Conservation (phyloP, 1,140 invertebrate genomes). For the Pogonognathellus flavescens region DNA sequence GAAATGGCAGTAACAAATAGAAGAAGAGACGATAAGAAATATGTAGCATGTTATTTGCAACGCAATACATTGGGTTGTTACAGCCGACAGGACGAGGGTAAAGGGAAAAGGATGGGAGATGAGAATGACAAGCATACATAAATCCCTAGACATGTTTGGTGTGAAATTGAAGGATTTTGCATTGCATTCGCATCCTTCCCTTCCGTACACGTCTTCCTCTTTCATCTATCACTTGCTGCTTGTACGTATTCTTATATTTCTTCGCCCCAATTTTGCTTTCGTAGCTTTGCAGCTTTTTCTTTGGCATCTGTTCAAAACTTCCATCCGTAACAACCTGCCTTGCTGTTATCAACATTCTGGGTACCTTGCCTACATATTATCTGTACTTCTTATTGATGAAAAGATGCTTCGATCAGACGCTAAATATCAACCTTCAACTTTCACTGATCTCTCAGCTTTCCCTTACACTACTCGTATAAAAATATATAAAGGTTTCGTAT, state of each 20-base stretch:
- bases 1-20: no score
- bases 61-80: background rate
- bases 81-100: background rate
- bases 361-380: no score
- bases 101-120: background rate
- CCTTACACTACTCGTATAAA: background rate
- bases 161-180: constrained; percentile 52
- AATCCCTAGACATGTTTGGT: constrained; percentile 36
- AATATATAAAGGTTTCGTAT: background rate
- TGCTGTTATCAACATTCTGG: background rate
- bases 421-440: background rate
- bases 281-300: constrained; percentile 16
- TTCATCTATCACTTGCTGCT: background rate
- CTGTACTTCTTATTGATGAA: constrained; percentile 6
- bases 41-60: constrained; percentile 24
- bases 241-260: background rate
- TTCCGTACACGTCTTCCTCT: constrained; percentile 1
- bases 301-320: constrained; percentile 47
- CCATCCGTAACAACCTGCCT: background rate
- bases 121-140: constrained; percentile 38
- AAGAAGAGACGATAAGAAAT: background rate
- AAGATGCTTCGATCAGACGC: constrained; percentile 15
- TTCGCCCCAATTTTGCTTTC: background rate
- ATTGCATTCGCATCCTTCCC: constrained; percentile 18
- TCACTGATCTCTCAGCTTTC: background rate